Conservation (phyloP, 2,888 invertebrate species). For the Apotomis betuletana region DNA sequence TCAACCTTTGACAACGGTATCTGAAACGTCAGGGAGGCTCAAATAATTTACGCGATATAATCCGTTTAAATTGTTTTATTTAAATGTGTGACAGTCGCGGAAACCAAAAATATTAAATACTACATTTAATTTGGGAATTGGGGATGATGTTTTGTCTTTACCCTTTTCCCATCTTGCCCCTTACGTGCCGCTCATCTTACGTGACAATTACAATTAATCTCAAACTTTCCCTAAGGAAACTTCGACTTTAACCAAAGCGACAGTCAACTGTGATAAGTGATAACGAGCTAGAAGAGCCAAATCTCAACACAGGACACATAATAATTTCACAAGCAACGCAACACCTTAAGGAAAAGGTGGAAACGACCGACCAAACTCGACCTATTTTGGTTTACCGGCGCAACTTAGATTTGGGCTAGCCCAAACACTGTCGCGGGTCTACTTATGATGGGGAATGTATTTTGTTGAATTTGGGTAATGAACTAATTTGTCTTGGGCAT, state of each 20-base stretch:
- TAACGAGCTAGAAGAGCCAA: conserved; percentile 42
- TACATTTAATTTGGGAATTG: too few relatives aligned
- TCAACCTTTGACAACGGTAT: too few relatives aligned
- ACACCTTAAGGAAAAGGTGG: conserved; percentile 48
- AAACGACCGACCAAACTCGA: conserved; percentile 36
- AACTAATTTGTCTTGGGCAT: conserved; percentile 62
- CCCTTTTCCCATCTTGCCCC: too few relatives aligned
- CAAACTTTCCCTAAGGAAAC: conserved; percentile 37
- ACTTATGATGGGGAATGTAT: conserved; percentile 48
- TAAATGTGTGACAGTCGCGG: too few relatives aligned
- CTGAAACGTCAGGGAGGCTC: too few relatives aligned
- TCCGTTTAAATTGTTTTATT: too few relatives aligned
- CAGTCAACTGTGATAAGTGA: conserved; percentile 44
- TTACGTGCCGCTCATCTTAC: too few relatives aligned
- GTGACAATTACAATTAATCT: conserved; percentile 20
- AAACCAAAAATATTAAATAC: too few relatives aligned
- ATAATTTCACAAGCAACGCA: conserved; percentile 52
- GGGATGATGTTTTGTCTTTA: too few relatives aligned
- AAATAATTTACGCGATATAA: too few relatives aligned
- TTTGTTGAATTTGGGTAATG: conserved; percentile 60
- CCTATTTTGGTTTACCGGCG: conserved; percentile 32
- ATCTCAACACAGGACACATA: conserved; percentile 46
- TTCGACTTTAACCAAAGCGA: conserved; percentile 44
- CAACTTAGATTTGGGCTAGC: neutral
- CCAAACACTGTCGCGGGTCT: conserved; percentile 42